Evolutionary conservation across 2,888 invertebrate species (phyloP).

Genomic region (Panzeria rudis): DNA sequence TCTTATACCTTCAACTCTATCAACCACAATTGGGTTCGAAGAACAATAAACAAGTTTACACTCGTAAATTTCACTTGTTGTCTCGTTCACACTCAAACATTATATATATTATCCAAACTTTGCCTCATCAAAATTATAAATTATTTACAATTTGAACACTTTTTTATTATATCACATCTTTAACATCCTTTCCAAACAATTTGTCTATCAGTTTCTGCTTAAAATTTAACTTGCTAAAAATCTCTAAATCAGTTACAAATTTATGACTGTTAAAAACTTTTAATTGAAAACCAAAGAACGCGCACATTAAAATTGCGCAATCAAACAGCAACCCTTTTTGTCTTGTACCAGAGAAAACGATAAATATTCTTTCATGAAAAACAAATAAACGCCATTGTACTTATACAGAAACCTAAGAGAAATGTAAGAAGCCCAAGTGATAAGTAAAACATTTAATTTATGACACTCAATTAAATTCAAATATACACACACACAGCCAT

Average conservation of each 20-base stretch:
- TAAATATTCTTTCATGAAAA: conserved; percentile 38
- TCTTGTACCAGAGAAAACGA: conserved; percentile 5
- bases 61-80: no score
- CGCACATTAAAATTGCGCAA: conserved; percentile 72
- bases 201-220: background rate
- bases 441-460: conserved; percentile 75
- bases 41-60: no score
- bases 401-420: conserved; percentile 26
- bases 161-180: background rate
- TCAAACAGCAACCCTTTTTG: conserved; percentile 48
- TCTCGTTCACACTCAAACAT: no score
- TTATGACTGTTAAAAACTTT: conserved; percentile 79
- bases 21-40: no score
- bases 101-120: background rate
- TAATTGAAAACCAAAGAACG: conserved; percentile 79
- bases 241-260: conserved; percentile 75
- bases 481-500: conserved; percentile 33
- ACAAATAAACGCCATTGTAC: conserved; percentile 48
- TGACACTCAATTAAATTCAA: conserved; percentile 75
- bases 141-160: background rate
- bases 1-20: no score
- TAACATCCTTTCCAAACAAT: conserved; percentile 10
- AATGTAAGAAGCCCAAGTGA: conserved; percentile 49
- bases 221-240: conserved; percentile 27
- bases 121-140: background rate